Evolutionary conservation across 2,888 invertebrate genomes (phyloP).

Genomic region (Octonoba sinensis): DNA sequence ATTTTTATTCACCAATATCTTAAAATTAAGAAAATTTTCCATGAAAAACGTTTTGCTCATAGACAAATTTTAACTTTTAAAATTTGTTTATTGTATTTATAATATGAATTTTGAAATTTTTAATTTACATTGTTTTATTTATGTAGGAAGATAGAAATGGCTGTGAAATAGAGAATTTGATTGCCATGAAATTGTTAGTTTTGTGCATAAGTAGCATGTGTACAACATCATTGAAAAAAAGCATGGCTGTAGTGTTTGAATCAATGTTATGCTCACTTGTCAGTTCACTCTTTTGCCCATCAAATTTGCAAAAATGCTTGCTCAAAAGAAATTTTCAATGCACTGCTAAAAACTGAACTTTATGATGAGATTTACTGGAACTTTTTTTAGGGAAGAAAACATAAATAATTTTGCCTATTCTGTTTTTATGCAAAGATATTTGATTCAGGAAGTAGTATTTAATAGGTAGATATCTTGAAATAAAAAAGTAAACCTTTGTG

Average conservation of each 20-base stretch:
- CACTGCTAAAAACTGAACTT: conserved; percentile 40
- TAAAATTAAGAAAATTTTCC: too few relatives aligned
- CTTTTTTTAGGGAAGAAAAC: neutral
- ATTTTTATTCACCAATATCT: too few relatives aligned
- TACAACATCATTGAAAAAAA: conserved; percentile 27
- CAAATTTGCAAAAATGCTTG: conserved; percentile 38
- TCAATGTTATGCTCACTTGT: conserved; percentile 59
- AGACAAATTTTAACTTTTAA: too few relatives aligned
- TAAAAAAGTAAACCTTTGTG: too few relatives aligned
- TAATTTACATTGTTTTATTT: neutral
- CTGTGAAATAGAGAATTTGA: conserved; percentile 33
- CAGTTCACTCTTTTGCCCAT: conserved; percentile 47
- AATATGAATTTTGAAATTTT: neutral
- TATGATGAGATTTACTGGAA: conserved; percentile 54
- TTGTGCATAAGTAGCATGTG: conserved; percentile 52
- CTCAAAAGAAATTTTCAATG: conserved; percentile 12
- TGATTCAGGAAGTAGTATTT: too few relatives aligned
- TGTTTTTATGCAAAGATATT: neutral
- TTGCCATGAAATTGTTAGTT: conserved; percentile 37
- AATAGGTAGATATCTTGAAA: too few relatives aligned
- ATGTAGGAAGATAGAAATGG: conserved; percentile 21
- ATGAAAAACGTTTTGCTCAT: too few relatives aligned
- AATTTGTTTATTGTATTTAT: neutral
- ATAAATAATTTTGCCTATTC: neutral
- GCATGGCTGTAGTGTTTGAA: conserved; percentile 62